Percentiles rank a stretch among this genome's conserved stretches.
Evolutionary conservation across 2,888 invertebrate species (phyloP).

Genomic region (Asteroscopus sphinx): DNA sequence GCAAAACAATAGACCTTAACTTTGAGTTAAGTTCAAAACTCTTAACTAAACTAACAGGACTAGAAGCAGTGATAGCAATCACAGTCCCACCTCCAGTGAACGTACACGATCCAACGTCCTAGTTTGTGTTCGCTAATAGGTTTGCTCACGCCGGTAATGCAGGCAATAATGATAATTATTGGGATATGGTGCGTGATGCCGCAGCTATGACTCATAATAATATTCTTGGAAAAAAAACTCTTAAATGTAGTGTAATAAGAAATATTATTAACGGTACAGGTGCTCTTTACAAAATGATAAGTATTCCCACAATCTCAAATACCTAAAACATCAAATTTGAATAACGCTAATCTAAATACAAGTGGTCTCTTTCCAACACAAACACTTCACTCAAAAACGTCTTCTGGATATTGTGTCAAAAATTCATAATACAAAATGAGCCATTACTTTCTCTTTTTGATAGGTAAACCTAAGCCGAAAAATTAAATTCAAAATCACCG

Average conservation of each 20-base stretch:
- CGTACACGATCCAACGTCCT: neutral
- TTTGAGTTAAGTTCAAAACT: too few relatives aligned
- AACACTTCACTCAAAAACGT: constrained; percentile 27
- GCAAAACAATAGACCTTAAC: too few relatives aligned
- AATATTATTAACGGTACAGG: too few relatives aligned
- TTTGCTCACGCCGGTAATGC: constrained; percentile 13
- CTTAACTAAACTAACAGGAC: too few relatives aligned
- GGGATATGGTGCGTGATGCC: constrained; percentile 7
- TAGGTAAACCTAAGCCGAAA: constrained; percentile 61
- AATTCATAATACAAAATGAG: constrained; percentile 50
- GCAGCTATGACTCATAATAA: neutral
- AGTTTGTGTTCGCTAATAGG: constrained; percentile 27
- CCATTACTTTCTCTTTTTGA: constrained; percentile 50
- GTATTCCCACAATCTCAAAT: neutral
- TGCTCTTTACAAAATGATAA: too few relatives aligned
- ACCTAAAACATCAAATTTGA: neutral
- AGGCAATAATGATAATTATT: constrained; percentile 28
- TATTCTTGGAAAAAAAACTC: too few relatives aligned
- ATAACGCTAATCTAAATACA: constrained; percentile 10
- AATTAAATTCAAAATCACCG: constrained; percentile 70
- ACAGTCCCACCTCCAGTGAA: too few relatives aligned
- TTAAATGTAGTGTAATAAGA: too few relatives aligned
- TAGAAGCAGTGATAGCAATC: too few relatives aligned
- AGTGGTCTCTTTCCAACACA: constrained; percentile 5
- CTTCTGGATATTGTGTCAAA: constrained; percentile 39